Base-by-base conservation (phyloP, 2,888 invertebrate genomes). In the Thera britannica region DNA sequence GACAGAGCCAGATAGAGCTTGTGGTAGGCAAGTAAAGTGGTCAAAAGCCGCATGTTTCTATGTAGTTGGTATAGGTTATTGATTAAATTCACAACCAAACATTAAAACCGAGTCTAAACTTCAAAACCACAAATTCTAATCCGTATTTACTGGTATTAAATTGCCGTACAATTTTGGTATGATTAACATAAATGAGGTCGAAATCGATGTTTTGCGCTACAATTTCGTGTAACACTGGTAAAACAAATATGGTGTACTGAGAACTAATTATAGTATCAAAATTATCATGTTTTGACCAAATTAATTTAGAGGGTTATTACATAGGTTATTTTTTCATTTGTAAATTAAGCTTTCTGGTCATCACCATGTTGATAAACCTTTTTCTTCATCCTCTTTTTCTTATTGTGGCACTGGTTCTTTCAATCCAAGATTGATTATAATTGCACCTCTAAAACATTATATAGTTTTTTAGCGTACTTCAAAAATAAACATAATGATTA, bases 141-240 rank as follows among this genome's bases (percentile, higher is more conserved):
- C 60, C 44, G 49, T 69, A 69, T 66, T 69, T 65, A 68, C 38
- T 62, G 34, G 41, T 51, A 54, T 38, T 38, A 60, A 70, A 70
- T 73, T 70, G 49, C 67, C 51, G 58, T 67, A 62, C 64, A 59
- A 64, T 67, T 62, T 61, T 54, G 48, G 51, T 55, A 59, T 62
- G 52, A 70, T 73, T 65, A 62, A 51, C 54, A 49, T 62, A 71
- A 67, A 68, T 72, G 62, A 66, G 60, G 41, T 36, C 48, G 48
- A 72, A 67, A 66, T 69, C 54, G 34, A 38, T 65, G 54, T 65
- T 62, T 67, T 46, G 65, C 59, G 52, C 65, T 36, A 57, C 67
- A 62, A 65, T 72, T 72, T 65, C 3, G 12, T 62, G 56, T 57
- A 49, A 61, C 60, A 54, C 36, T 34, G 58, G 44, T 63, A 67